Conservation (phyloP, 2,113 vertebrate species). For the Xenopus tropicalis region UCB_Xtro_10.0 CM004446.2:23853501-23854000, state of each 20-base stretch:
- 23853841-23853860: constrained; percentile 34
- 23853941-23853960: not conserved
- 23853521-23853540: constrained; percentile 50
- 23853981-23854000: not conserved
- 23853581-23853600: constrained; percentile 32
- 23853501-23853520: constrained; percentile 51
- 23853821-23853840: constrained; percentile 39
- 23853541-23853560: constrained; percentile 47
- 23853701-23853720: constrained; percentile 30
- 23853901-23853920: constrained; percentile 19
- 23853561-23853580: constrained; percentile 31
- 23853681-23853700: constrained; percentile 16
- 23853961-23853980: not conserved
- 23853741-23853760: constrained; percentile 34
- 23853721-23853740: constrained; percentile 26
- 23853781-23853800: constrained; percentile 17
- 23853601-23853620: not conserved
- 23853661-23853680: not conserved
- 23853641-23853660: not conserved
- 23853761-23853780: constrained; percentile 30
- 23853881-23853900: constrained; percentile 22
- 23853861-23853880: constrained; percentile 36
- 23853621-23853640: constrained; percentile 8
- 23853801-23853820: constrained; percentile 40
- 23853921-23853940: not conserved